These are phyloP conservation scores for Xanthia icteritia DNA, from an alignment of 2,888 invertebrate genomes.

Conservation along the genomic window DNA sequence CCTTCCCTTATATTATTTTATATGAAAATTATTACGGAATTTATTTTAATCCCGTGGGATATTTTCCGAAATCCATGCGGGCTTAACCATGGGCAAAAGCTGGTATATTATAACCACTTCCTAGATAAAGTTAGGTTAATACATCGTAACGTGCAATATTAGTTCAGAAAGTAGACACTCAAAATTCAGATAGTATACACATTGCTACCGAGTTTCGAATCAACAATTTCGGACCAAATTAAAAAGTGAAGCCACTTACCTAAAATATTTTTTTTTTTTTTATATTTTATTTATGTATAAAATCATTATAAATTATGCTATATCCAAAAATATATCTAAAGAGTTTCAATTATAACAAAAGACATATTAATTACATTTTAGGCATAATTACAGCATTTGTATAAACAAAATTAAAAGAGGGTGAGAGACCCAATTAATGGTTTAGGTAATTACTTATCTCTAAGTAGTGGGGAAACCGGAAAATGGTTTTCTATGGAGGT, in stretches of 20 bases:
- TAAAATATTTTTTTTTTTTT: too few relatives aligned
- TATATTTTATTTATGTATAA: background rate
- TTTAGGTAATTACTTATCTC: conserved; percentile 24
- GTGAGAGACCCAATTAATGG: conserved; percentile 39
- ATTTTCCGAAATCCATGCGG: too few relatives aligned
- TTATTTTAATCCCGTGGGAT: too few relatives aligned
- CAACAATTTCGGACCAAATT: background rate
- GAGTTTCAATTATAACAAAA: conserved; percentile 37
- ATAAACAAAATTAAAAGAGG: conserved; percentile 42
- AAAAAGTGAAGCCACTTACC: background rate
- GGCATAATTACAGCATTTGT: conserved; percentile 49
- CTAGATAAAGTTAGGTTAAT: too few relatives aligned
- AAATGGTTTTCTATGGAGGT: conserved; percentile 17
- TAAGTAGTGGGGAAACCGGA: background rate
- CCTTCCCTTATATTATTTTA: too few relatives aligned
- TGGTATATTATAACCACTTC: too few relatives aligned
- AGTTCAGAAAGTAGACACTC: background rate
- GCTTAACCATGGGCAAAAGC: too few relatives aligned
- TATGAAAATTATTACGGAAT: too few relatives aligned
- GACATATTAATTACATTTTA: conserved; percentile 56
- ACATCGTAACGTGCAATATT: background rate
- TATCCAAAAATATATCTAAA: background rate
- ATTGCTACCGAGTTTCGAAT: background rate
- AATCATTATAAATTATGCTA: conserved; percentile 19
- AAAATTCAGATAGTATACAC: background rate